Conservation (phyloP, 1,140 invertebrate species). For the Cecropterus lyciades region DNA sequence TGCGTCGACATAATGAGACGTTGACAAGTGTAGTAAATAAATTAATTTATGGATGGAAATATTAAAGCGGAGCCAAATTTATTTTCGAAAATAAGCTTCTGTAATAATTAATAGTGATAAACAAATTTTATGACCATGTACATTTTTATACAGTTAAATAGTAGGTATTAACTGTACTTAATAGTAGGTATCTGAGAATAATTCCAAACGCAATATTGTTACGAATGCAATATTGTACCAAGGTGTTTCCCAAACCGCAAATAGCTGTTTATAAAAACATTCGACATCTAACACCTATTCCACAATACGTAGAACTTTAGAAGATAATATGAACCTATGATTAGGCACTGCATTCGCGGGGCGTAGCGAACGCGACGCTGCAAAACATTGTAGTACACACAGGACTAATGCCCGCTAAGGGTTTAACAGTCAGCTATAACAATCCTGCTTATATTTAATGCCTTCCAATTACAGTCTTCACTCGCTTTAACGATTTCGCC, state of each 20-base stretch:
- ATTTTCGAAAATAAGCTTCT: background rate
- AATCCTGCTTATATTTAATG: conserved; percentile 76
- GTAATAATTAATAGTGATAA: background rate
- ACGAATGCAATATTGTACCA: background rate
- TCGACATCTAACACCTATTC: background rate
- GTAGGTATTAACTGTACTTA: no score
- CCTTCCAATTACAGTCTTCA: conserved; percentile 80
- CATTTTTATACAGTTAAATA: background rate
- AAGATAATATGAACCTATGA: conserved; percentile 29
- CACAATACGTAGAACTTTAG: conserved; percentile 11
- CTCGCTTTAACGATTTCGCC: conserved; percentile 76
- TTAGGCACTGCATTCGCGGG: conserved; percentile 21
- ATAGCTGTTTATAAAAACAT: background rate
- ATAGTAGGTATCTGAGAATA: background rate
- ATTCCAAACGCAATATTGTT: background rate
- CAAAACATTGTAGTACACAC: conserved; percentile 62
- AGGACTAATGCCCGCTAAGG: conserved; percentile 75
- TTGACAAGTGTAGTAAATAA: conserved; percentile 42
- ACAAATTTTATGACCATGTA: no score
- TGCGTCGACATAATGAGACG: conserved; percentile 27
- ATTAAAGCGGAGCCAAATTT: background rate
- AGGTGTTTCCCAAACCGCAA: background rate
- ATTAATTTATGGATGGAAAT: conserved; percentile 11
- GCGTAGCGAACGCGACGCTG: conserved; percentile 34
- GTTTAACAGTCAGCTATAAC: conserved; percentile 80